Base-by-base conservation (phyloP, 2,113 vertebrate species). In the Oncorhynchus gorbuscha region DNA sequence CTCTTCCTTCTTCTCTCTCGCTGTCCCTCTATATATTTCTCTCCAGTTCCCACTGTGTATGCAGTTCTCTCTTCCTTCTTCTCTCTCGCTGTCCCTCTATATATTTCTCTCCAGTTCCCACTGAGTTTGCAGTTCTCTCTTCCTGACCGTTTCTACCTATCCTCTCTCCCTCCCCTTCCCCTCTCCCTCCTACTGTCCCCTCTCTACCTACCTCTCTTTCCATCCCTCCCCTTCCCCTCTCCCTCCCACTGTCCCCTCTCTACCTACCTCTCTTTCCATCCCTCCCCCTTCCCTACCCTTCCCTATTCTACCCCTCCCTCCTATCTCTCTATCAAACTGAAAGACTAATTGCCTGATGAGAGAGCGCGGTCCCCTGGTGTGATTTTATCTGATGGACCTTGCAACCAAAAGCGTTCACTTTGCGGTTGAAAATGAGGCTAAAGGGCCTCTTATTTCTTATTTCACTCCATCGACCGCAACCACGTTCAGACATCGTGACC, bases 1-100 rank as follows among this genome's bases (percentile, higher is more conserved):
- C 24, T 24, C 24, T 24, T 24, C 24, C 24, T 24, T 24, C 24
- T 24, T 24, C 24, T 24, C 24, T 24, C 24, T 24, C 24, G 24
- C 24, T 24, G 24, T 24, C 24, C 24, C 24, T 24, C 24, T 24
- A 24, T 24, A 24, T 24, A 24, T 24, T 24, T 24, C 24, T 24
- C 24, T 24, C 24, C 24, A 24, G 24, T 24, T 24, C 24, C 24
- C 24, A 24, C 24, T 24, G 24, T 1, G 24, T 24, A 24, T 24
- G 24, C 24, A 24, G 24, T 24, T 24, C 24, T 24, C 24, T 24
- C 24, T 24, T 24, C 24, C 24, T 24, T 24, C 24, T 24, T 24
- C 24, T 70, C 71, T 35, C 35, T 71, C 73, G 70, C 73, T 26
- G 39, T 61, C 28, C 75, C 76, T 80, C 84, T 81, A 80, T 81